phyloP scores from a whole-genome alignment of 2,888 invertebrate species.

The Dynastes maya region DNA sequence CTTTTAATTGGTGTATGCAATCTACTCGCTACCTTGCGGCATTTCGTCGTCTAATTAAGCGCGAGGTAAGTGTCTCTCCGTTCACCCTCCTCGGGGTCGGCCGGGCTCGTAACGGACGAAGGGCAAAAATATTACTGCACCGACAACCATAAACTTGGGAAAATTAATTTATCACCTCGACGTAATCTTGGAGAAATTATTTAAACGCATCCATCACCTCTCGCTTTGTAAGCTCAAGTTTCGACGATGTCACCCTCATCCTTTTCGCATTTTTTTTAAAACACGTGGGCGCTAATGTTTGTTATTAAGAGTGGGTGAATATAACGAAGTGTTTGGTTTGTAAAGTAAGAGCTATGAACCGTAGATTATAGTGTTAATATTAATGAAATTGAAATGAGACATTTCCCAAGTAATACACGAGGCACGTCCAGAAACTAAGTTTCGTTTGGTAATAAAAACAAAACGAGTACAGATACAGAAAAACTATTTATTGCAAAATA shows the following conservation, averaged over 20 bases:
- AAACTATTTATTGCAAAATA: no score
- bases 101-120: neutral
- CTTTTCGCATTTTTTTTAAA: neutral
- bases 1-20: conserved; percentile 37
- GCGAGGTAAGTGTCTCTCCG: conserved; percentile 13
- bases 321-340: no score
- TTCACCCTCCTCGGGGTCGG: neutral
- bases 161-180: conserved; percentile 38
- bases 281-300: neutral
- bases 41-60: conserved; percentile 37
- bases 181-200: conserved; percentile 41
- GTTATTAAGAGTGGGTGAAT: neutral
- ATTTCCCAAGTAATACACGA: no score
- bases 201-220: conserved; percentile 40
- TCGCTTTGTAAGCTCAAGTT: conserved; percentile 15
- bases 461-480: no score
- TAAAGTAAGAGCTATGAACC: no score
- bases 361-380: no score
- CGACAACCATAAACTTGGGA: conserved; percentile 37
- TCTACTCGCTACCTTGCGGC: conserved; percentile 31
- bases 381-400: no score
- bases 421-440: no score
- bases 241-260: neutral
- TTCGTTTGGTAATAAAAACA: no score
- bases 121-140: conserved; percentile 34